These are phyloP conservation scores for Neocrepidodera transversa DNA, from an alignment of 2,888 invertebrate genomes.

Conservation along the genomic window DNA sequence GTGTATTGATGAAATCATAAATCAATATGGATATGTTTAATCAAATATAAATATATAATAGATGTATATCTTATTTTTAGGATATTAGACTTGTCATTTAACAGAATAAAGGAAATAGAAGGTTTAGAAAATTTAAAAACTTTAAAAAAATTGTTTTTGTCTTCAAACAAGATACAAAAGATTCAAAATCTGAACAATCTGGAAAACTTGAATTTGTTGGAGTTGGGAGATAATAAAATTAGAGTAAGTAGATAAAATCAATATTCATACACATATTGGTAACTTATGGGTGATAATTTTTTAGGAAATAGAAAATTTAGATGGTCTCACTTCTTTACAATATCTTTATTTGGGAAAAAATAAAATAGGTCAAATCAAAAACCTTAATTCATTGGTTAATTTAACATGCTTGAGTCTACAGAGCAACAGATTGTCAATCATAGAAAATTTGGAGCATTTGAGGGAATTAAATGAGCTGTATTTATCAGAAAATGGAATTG, in stretches of 20 bases:
- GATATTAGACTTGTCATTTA: slow-evolving; percentile 93
- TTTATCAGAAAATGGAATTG: slow-evolving; percentile 91
- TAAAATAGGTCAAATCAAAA: slow-evolving; percentile 88
- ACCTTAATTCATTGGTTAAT: slow-evolving; percentile 74
- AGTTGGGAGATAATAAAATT: slow-evolving; percentile 94
- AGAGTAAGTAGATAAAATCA: slow-evolving; percentile 73
- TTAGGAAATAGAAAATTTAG: slow-evolving; percentile 87
- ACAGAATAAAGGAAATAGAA: slow-evolving; percentile 86
- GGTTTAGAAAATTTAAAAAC: slow-evolving; percentile 79
- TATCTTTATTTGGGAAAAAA: slow-evolving; percentile 93
- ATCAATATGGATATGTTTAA: too few species aligned
- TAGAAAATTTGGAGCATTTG: slow-evolving; percentile 83
- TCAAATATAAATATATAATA: background rate
- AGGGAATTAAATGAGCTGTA: slow-evolving; percentile 85
- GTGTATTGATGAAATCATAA: background rate
- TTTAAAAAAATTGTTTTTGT: slow-evolving; percentile 83
- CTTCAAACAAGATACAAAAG: slow-evolving; percentile 86
- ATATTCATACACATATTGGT: too few species aligned
- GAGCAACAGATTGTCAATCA: slow-evolving; percentile 85
- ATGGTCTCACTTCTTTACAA: slow-evolving; percentile 74
- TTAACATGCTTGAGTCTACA: slow-evolving; percentile 87
- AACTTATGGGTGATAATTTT: too few species aligned
- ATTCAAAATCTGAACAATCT: slow-evolving; percentile 89
- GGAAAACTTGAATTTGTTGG: slow-evolving; percentile 80
- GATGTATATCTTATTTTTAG: slow-evolving; percentile 62